These are phyloP conservation scores for Atrina japonica DNA, from an alignment of 2,888 invertebrate species.

Conservation along the genomic window DNA sequence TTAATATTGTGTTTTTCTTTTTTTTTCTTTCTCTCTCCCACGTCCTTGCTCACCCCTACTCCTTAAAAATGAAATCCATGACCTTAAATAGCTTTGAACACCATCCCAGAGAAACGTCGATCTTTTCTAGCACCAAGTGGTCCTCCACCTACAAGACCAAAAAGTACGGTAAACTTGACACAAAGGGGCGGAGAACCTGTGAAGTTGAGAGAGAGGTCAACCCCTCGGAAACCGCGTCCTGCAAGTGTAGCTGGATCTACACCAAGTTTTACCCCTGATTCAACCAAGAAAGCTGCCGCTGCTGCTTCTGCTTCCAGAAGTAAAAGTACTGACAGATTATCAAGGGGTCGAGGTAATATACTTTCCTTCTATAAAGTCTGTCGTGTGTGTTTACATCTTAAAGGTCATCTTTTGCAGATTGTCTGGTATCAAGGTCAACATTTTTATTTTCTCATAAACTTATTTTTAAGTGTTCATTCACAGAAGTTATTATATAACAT, in stretches of 20 bases:
- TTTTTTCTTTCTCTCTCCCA: slow-evolving; percentile 37
- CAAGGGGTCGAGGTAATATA: slow-evolving; percentile 59
- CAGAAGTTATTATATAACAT: too few relatives aligned
- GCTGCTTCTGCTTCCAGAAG: slow-evolving; percentile 64
- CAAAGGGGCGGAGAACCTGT: slow-evolving; percentile 44
- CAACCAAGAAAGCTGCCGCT: slow-evolving; percentile 54
- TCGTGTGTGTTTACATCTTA: too few relatives aligned
- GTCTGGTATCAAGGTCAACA: too few relatives aligned
- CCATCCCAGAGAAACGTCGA: slow-evolving; percentile 74
- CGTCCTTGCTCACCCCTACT: slow-evolving; percentile 28
- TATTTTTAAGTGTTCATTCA: too few relatives aligned
- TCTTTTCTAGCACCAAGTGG: slow-evolving; percentile 74
- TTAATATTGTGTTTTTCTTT: slow-evolving; percentile 55
- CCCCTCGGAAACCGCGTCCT: slow-evolving; percentile 72
- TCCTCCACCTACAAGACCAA: slow-evolving; percentile 62
- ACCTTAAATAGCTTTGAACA: slow-evolving; percentile 67
- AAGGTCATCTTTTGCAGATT: too few relatives aligned
- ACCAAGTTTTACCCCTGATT: slow-evolving; percentile 65
- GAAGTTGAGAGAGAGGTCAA: slow-evolving; percentile 64
- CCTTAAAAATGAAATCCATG: slow-evolving; percentile 5
- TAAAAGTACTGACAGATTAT: slow-evolving; percentile 71
- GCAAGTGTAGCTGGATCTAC: slow-evolving; percentile 73
- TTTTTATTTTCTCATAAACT: too few relatives aligned
- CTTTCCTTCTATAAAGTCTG: too few relatives aligned
- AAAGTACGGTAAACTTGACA: slow-evolving; percentile 63